Conservation (phyloP, 2,888 invertebrate genomes). For the Meteorus cinctellus region DNA sequence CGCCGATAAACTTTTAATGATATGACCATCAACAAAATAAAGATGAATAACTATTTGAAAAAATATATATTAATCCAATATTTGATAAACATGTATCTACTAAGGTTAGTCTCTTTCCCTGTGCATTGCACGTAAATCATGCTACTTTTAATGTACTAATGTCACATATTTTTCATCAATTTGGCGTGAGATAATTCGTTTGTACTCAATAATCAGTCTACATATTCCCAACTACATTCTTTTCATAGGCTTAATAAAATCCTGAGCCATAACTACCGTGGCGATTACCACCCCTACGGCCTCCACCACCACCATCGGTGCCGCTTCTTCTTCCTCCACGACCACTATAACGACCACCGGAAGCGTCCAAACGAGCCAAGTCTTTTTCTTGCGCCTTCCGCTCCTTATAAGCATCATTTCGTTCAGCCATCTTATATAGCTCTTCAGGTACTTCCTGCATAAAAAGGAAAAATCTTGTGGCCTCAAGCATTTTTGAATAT, state of each 20-base stretch:
- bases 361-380: constrained; percentile 70
- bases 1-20: too few relatives aligned
- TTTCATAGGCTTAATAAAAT: constrained; percentile 42
- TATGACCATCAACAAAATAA: too few relatives aligned
- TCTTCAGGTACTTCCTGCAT: constrained; percentile 84
- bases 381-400: constrained; percentile 77
- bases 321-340: constrained; percentile 57
- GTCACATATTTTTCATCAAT: background rate
- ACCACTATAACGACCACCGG: constrained; percentile 67
- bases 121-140: background rate
- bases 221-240: background rate
- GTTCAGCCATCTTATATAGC: constrained; percentile 83
- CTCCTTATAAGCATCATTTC: constrained; percentile 82
- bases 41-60: background rate
- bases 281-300: constrained; percentile 44
- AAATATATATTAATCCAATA: background rate
- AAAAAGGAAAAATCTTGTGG: constrained; percentile 11
- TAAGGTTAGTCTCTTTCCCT: background rate
- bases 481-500: too few relatives aligned
- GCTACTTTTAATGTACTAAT: background rate
- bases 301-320: constrained; percentile 53
- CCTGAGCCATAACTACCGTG: constrained; percentile 28
- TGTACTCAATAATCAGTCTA: background rate
- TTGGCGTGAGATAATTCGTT: background rate
- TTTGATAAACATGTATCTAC: background rate